Percentiles rank a stretch among this genome's conserved stretches.
These are phyloP conservation scores for Crossaster papposus DNA, from an alignment of 53 echinoderm and acorn worm species.

Conservation along the genomic window DNA sequence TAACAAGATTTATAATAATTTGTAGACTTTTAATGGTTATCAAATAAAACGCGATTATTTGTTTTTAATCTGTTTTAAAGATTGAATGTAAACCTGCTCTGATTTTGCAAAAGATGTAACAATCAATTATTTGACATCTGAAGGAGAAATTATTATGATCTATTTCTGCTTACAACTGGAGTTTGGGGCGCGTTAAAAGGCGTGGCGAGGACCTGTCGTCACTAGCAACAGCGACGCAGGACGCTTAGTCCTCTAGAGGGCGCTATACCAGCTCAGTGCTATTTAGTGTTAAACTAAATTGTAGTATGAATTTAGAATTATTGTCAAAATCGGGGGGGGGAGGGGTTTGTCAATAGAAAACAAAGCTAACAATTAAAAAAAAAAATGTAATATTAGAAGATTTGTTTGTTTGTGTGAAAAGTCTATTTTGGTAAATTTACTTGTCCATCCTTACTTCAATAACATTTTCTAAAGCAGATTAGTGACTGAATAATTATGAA, in stretches of 20 bases:
- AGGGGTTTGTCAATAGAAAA: no score
- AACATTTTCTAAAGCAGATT: no score
- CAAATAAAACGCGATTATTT: not conserved
- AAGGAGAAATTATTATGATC: not conserved
- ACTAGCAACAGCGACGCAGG: slow-evolving; percentile 44
- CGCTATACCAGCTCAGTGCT: not conserved
- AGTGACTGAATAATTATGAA: no score
- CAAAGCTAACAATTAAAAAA: no score
- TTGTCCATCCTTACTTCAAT: no score
- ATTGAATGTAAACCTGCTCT: not conserved
- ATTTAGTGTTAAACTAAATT: not conserved
- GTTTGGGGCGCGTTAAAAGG: slow-evolving; percentile 12
- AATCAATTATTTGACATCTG: not conserved
- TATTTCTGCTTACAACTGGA: slow-evolving; percentile 16
- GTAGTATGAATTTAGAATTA: not conserved
- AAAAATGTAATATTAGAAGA: no score
- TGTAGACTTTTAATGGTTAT: not conserved
- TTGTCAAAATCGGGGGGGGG: not conserved
- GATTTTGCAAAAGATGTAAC: not conserved
- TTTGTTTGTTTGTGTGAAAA: no score
- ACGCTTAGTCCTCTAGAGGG: not conserved
- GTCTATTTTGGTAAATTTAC: no score
- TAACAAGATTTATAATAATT: not conserved
- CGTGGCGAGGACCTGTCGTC: slow-evolving; percentile 11
- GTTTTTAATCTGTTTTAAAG: not conserved